Evolutionary conservation across 2,113 vertebrate species (phyloP).

Genomic region (Muscicapa adusta): DNA sequence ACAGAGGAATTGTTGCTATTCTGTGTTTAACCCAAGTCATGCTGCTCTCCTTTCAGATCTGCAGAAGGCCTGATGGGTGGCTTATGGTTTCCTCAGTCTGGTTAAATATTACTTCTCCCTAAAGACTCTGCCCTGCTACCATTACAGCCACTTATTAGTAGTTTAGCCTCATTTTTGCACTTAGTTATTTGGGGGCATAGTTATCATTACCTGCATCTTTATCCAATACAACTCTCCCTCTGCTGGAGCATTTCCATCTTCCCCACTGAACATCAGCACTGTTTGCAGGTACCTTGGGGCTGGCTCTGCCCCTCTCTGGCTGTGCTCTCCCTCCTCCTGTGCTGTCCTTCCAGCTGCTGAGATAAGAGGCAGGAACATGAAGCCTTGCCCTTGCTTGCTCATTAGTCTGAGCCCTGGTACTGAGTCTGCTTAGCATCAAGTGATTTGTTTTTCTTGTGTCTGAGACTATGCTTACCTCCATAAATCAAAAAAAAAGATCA

Average conservation of each 20-base stretch:
- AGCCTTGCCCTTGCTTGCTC: conserved; percentile 12
- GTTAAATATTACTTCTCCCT: neutral
- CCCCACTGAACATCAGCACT: fast-evolving
- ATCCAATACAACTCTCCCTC: fast-evolving
- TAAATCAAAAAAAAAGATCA: conserved; percentile 23
- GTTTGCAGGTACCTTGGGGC: neutral
- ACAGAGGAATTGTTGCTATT: neutral
- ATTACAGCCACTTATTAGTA: neutral
- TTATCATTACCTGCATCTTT: neutral
- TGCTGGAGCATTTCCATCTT: neutral
- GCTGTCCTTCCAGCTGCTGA: conserved; percentile 41
- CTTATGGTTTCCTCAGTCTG: neutral
- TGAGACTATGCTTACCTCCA: conserved; percentile 38
- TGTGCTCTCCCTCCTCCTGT: neutral
- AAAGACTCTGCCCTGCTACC: neutral
- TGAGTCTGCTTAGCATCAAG: conserved; percentile 65
- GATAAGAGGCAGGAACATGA: conserved; percentile 51
- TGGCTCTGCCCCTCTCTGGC: neutral
- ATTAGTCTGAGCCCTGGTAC: conserved; percentile 46
- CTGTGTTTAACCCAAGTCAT: neutral
- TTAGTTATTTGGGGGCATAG: neutral
- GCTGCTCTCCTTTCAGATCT: neutral
- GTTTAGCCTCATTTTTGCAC: neutral
- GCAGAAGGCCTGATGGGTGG: neutral
- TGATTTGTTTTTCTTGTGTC: conserved; percentile 61